phyloP scores from a whole-genome alignment of 2,797 vertebrate genomes.

The Carduelis carduelis region DNA sequence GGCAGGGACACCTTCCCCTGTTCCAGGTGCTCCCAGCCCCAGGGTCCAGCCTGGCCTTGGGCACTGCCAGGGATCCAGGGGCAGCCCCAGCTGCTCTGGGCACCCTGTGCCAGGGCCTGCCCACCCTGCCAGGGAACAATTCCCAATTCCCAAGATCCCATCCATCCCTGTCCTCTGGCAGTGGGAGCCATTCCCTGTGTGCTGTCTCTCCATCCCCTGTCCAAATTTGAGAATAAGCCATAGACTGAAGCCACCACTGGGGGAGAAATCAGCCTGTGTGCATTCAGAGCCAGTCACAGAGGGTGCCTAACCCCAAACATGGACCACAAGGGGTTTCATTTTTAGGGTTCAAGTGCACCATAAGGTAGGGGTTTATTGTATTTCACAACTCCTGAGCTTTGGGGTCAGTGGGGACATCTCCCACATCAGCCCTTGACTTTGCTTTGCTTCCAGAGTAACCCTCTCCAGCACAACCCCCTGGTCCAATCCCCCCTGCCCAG shows the following conservation, averaged over 20 bases:
- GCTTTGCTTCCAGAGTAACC: not conserved
- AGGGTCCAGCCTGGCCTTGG: not conserved
- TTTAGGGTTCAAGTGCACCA: not conserved
- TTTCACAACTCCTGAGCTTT: not conserved
- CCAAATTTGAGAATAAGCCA: not conserved
- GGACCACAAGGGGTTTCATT: rapidly evolving
- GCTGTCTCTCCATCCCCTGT: not conserved
- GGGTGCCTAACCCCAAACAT: rapidly evolving
- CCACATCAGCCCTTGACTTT: not conserved
- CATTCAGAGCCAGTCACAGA: rapidly evolving
- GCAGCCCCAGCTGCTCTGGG: not conserved
- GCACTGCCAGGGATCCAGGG: not conserved
- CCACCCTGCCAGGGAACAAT: not conserved
- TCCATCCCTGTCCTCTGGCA: not conserved
- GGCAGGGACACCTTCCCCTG: not conserved
- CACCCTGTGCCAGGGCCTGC: not conserved
- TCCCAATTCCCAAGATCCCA: not conserved
- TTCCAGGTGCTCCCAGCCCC: not conserved
- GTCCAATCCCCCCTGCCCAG: rapidly evolving
- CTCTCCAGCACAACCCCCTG: rapidly evolving
- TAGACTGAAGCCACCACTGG: not conserved
- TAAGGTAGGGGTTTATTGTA: rapidly evolving
- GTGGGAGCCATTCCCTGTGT: not conserved
- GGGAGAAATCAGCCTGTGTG: too few relatives aligned
- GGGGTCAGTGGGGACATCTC: not conserved